Conservation (phyloP, 1,140 invertebrate species). For the Laodelphax striatellus region DNA sequence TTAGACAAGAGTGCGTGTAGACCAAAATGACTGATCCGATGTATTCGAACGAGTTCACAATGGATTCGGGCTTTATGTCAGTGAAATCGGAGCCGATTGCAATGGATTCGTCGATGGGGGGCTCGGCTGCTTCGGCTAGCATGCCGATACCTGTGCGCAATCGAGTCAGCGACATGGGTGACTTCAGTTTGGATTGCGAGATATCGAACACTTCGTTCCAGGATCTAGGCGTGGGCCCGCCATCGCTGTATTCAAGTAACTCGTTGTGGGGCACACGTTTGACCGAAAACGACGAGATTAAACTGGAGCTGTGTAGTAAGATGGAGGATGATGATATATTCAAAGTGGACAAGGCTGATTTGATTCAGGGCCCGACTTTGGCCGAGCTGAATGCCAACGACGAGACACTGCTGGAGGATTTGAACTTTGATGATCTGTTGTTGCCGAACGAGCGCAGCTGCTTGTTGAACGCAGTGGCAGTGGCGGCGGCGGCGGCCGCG, state of each 20-base stretch:
- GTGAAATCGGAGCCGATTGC: conserved; percentile 38
- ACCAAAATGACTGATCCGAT: conserved; percentile 37
- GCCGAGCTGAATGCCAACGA: conserved; percentile 79
- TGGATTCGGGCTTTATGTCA: conserved; percentile 34
- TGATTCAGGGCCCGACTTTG: conserved; percentile 71
- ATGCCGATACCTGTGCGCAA: conserved; percentile 43
- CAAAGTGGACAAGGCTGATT: conserved; percentile 76
- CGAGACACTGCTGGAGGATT: conserved; percentile 60
- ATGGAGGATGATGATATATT: conserved; percentile 84
- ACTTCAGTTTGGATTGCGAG: conserved; percentile 27
- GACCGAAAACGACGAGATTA: conserved; percentile 35
- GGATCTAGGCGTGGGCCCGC: conserved; percentile 27
- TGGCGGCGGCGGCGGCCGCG: background rate
- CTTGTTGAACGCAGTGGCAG: conserved; percentile 22
- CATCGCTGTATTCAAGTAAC: conserved; percentile 35
- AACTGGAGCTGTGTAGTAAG: conserved; percentile 46
- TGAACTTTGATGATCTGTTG: conserved; percentile 75
- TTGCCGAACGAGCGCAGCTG: conserved; percentile 52
- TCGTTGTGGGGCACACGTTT: conserved; percentile 34
- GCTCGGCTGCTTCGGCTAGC: conserved; percentile 41
- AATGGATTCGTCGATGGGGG: conserved; percentile 26
- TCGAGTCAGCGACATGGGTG: conserved; percentile 30
- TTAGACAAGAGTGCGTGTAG: background rate
- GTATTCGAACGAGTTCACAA: conserved; percentile 41
- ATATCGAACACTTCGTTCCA: conserved; percentile 35